Evolutionary conservation across 2,113 vertebrate species (phyloP).

Genomic region (Larimichthys polyactis): DNA sequence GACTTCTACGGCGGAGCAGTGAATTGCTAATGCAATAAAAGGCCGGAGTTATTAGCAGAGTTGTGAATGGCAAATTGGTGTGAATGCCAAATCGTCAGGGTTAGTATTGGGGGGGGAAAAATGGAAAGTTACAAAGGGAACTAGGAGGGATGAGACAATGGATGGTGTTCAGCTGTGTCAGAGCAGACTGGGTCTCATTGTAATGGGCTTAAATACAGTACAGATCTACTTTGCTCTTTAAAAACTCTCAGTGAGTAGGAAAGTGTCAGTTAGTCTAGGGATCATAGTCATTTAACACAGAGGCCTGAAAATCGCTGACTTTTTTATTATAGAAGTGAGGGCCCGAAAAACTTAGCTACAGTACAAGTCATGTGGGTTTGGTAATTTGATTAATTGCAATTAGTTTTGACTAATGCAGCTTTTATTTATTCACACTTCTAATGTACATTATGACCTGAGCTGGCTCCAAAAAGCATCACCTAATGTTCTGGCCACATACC

Average conservation of each 20-base stretch:
- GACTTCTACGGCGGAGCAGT: conserved; percentile 73
- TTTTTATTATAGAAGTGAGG: background rate
- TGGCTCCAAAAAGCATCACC: background rate
- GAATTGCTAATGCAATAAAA: conserved; percentile 86
- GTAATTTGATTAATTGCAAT: background rate
- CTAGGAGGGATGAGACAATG: conserved; percentile 58
- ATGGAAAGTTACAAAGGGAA: conserved; percentile 65
- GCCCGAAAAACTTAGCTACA: background rate
- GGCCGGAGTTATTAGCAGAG: conserved; percentile 81
- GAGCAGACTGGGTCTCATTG: conserved; percentile 33
- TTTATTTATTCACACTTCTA: no score
- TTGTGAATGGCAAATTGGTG: conserved; percentile 85
- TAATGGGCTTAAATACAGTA: conserved; percentile 51
- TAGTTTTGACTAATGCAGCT: background rate
- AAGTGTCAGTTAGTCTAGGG: conserved; percentile 23
- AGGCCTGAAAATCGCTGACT: background rate
- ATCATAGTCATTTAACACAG: background rate
- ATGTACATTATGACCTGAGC: no score
- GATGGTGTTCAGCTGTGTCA: conserved; percentile 40
- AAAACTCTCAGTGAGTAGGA: conserved; percentile 13
- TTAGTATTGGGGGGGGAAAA: conserved; percentile 71
- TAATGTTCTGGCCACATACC: background rate
- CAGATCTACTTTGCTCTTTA: conserved; percentile 26
- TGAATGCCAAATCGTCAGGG: conserved; percentile 81
- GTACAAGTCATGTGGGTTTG: background rate